Percentiles rank a stretch among this genome's conserved stretches.
Evolutionary conservation across 2,113 vertebrate species (phyloP).

Genomic region (Xenotilapia caudafasciata): DNA sequence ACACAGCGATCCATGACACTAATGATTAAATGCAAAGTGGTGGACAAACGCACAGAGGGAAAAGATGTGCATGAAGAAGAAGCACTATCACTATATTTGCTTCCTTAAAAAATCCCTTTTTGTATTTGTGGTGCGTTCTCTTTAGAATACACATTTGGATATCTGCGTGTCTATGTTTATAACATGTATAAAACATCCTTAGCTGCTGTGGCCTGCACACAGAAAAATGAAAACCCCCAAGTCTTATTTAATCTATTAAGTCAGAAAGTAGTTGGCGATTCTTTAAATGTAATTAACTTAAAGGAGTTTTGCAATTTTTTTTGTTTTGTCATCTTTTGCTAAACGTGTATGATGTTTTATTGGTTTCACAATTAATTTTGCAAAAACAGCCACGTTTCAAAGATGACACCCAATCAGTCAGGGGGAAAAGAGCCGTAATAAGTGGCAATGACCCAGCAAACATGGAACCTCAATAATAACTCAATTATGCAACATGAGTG

Average conservation of each 20-base stretch:
- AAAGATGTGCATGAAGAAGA: background rate
- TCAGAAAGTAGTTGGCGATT: background rate
- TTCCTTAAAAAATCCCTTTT: background rate
- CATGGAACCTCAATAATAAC: background rate
- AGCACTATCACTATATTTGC: background rate
- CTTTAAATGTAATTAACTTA: background rate
- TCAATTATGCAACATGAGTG: slow-evolving; percentile 22
- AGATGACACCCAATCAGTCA: background rate
- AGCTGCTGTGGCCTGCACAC: background rate
- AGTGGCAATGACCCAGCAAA: background rate
- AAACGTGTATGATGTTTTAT: background rate
- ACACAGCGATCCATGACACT: background rate
- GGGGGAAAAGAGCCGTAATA: background rate
- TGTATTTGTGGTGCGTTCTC: background rate
- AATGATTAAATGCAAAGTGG: background rate
- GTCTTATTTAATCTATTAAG: background rate
- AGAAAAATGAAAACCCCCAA: background rate
- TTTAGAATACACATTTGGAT: background rate
- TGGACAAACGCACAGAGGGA: background rate
- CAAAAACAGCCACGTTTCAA: background rate
- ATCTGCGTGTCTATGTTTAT: background rate
- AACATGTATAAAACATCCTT: background rate
- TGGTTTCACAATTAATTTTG: background rate
- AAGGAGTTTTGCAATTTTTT: background rate
- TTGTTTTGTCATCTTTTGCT: background rate